Evolutionary conservation across 2,888 invertebrate species (phyloP).

Genomic region (Helicoverpa assulta): DNA sequence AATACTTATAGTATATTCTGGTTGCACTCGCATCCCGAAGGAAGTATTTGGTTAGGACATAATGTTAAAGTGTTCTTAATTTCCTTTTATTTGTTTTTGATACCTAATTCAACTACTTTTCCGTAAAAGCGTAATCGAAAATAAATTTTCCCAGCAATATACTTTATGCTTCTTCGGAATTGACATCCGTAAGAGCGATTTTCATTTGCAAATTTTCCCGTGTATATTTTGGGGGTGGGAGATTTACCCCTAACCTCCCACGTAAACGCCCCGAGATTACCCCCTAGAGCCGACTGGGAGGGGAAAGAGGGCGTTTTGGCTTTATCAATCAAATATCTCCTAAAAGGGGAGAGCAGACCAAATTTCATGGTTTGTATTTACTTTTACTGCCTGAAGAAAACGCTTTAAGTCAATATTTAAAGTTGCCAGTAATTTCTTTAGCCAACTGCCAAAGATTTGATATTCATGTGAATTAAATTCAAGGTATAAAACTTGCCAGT

Average conservation of each 20-base stretch:
- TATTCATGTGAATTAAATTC: no score
- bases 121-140: no score
- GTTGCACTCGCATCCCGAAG: no score
- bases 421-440: no score
- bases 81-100: no score
- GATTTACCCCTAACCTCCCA: slow-evolving; percentile 40
- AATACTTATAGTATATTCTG: background rate
- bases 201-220: slow-evolving; percentile 36
- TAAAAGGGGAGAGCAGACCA: background rate
- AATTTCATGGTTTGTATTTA: background rate
- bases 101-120: no score
- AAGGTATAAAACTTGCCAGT: no score
- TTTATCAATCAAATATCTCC: slow-evolving; percentile 26
- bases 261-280: slow-evolving; percentile 53
- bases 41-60: no score
- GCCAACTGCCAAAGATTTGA: no score
- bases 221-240: slow-evolving; percentile 42
- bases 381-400: background rate
- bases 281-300: slow-evolving; percentile 39
- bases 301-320: slow-evolving; percentile 31
- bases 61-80: no score
- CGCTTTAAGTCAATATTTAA: no score
- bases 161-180: background rate
- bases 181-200: slow-evolving; percentile 13
- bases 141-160: no score